These are phyloP conservation scores for Araneus ventricosus DNA, from an alignment of 1,140 invertebrate species.

Conservation along the genomic window DNA sequence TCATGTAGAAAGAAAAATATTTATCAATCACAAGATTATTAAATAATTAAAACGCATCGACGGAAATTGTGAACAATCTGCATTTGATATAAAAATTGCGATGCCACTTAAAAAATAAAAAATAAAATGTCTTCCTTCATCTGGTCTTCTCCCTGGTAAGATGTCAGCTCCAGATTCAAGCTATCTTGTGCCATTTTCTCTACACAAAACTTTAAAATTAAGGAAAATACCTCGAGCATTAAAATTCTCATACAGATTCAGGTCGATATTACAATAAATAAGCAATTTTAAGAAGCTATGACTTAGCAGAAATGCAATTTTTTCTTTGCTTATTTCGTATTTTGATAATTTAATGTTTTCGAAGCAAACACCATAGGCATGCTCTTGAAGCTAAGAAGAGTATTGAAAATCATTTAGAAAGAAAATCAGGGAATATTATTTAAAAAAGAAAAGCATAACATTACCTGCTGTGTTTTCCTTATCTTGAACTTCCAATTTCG, in stretches of 20 bases:
- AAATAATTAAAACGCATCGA: too few relatives aligned
- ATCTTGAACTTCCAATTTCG: not conserved
- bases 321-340: not conserved
- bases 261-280: not conserved
- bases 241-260: not conserved
- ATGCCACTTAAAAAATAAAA: too few relatives aligned
- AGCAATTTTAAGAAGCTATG: not conserved
- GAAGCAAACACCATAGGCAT: not conserved
- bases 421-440: not conserved
- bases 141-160: too few relatives aligned
- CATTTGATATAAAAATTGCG: too few relatives aligned
- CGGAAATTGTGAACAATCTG: too few relatives aligned
- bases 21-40: too few relatives aligned
- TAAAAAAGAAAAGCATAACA: not conserved
- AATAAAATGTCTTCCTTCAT: too few relatives aligned
- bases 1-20: not conserved
- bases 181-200: too few relatives aligned
- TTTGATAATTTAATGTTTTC: not conserved
- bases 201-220: too few relatives aligned
- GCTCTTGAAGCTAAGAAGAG: not conserved
- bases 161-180: too few relatives aligned
- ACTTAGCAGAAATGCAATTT: not conserved
- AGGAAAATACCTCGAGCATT: too few relatives aligned
- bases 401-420: constrained; percentile 33
- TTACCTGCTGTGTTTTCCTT: not conserved